Evolutionary conservation across 2,113 vertebrate species (phyloP), one percentile per base, ranked within the genome.

Genomic region (Desmodus rotundus): DNA sequence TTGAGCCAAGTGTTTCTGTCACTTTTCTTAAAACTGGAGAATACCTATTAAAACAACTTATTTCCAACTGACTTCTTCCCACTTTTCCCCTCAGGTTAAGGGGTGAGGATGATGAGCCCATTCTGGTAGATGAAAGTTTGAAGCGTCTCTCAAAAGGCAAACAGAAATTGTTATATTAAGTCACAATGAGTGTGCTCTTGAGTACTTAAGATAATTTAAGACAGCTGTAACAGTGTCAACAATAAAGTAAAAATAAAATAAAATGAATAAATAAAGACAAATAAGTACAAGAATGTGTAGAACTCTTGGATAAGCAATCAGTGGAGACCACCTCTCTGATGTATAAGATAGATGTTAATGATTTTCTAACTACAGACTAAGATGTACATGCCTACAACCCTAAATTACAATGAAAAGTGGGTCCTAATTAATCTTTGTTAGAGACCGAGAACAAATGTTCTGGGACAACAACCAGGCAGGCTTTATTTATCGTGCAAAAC

Each of bases 331-430:
- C 9, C 12, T 33, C 24, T 91, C 56, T 72, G 38, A 94, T 72
- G n/a, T 56, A 19, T 47, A 83, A 83, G 70, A 80, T 87, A 87
- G 93, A 95, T 54, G 63, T 47, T 58, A 67, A 74, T 58, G 20
- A 31, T 76, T 93, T 93, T 82, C 63, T 82, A 95, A 81, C 38
- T 87, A 20, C 16, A 92, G 54, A 87, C 19, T 94, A 94, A 87
- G 85, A 88, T 77, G 20, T 85, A 73, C 38, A 91, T 77, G 19
- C 38, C 28, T 92, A 50, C 11, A 24, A 61, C 54, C 36, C 67
- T 93, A 61, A 93, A 86, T 88, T 84, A 85, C 50, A 94, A 63
- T 8, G 74, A 96, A 89, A 85, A 15, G 9, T 8, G 43, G 28
- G 17, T 88, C 26, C 54, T 36, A 88, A 68, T 86, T 86, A 70